Conservation (phyloP, 92 coral and sea anemone species). For the Palythoa grandis region DNA sequence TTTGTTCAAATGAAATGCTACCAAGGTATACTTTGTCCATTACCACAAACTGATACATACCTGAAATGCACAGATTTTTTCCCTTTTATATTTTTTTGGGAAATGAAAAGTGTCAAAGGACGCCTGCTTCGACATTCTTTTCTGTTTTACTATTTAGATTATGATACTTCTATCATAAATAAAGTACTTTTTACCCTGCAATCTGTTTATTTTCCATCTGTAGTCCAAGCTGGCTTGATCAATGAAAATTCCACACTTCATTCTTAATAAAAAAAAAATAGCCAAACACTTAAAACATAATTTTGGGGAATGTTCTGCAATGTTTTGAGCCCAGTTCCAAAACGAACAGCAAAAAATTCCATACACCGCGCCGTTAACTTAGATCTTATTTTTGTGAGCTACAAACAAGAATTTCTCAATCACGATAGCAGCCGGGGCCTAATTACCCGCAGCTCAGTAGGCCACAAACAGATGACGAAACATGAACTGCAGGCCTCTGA, state of each 20-base stretch:
- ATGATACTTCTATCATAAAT: background rate
- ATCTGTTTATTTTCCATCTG: background rate
- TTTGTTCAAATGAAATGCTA: no score
- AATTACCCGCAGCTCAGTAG: background rate
- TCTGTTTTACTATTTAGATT: background rate
- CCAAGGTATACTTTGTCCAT: background rate
- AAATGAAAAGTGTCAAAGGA: background rate
- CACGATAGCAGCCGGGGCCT: slow-evolving; percentile 5
- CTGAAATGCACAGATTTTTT: background rate
- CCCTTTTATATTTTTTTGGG: background rate
- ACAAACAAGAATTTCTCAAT: slow-evolving; percentile 13
- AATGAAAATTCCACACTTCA: background rate
- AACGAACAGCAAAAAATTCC: background rate
- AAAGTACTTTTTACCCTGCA: background rate
- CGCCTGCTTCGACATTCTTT: background rate
- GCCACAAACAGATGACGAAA: slow-evolving; percentile 16
- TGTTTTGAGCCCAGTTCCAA: background rate
- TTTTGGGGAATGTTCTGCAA: background rate
- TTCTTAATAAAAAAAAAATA: background rate
- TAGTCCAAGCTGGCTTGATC: no score
- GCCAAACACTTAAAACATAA: background rate
- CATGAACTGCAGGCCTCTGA: slow-evolving; percentile 8
- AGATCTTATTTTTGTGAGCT: slow-evolving; percentile 21
- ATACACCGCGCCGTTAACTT: slow-evolving; percentile 4
- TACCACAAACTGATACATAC: background rate